Evolutionary conservation across 2,888 invertebrate genomes (phyloP), one percentile per base, ranked within the genome.

Genomic region (Netelia melanura): DNA sequence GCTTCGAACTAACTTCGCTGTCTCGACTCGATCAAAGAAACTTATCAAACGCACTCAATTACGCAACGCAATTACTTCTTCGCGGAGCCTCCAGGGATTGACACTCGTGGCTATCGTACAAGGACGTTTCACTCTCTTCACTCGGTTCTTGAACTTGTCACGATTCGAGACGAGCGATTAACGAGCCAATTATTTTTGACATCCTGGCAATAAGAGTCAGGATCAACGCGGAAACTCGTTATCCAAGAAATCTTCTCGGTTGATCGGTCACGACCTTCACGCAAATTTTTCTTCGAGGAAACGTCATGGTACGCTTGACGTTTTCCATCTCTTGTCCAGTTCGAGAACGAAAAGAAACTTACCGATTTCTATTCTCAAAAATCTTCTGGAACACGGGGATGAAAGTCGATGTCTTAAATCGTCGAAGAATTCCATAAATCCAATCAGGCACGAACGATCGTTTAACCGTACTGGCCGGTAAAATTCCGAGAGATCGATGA

Each of bases 181-280:
- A 82, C 54, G 71, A 82, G 77, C 71, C 77, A 77, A 82, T 82
- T 76, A 76, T 56, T 77, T 71, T 70, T 71, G 14, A 17, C 65
- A 61, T 6, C 68, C 61, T 17, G 54, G n/a, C 11, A 30, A 58
- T 23, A 21, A 58, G 62, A 52, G 56, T 70, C 61, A 54, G 23
- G 11, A 68, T 14, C 61, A 76, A 56, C 23, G 11, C 21, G 62
- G 38, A 3, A 44, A 44, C 48, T 68, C 48, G 48, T 77, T 58
- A 67, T 65, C 54, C 56, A 10, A 11, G 38, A 64, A 30, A 62
- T 71, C 54, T 71, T 30, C 68, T 43, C 43, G 38, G 23, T 44
- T 71, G 25, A 30, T 71, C 54, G 78, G n/a, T 61, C 56, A 21
- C n/a, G 14, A 14, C 52, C 17, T 68, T 58, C 21, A 48, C 9